These are phyloP conservation scores for Psettodes erumei DNA, from an alignment of 2,113 vertebrate species.

Conservation along the genomic window DNA sequence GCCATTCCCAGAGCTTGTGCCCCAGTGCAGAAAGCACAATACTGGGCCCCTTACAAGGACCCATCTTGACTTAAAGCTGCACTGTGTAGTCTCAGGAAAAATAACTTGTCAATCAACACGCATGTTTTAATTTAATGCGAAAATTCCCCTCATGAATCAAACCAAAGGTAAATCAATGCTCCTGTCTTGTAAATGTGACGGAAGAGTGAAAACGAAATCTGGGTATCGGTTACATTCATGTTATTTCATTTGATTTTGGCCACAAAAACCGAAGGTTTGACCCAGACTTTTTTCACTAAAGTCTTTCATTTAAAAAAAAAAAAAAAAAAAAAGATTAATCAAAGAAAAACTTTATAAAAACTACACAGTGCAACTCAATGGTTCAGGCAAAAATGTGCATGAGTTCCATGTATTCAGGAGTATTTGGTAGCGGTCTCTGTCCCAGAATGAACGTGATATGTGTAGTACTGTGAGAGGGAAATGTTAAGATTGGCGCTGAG, in stretches of 20 bases:
- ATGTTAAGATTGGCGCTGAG: not conserved
- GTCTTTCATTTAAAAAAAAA: not conserved
- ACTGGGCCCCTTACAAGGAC: slow-evolving; percentile 14
- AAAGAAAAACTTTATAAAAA: not conserved
- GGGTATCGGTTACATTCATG: slow-evolving; percentile 18
- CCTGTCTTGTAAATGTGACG: not conserved
- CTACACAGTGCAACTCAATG: slow-evolving; percentile 54
- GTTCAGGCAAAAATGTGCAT: slow-evolving; percentile 38
- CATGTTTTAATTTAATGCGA: not conserved
- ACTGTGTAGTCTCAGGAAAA: slow-evolving; percentile 40
- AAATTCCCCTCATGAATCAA: not conserved
- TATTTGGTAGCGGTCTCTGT: slow-evolving; percentile 32
- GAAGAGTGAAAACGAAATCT: not conserved
- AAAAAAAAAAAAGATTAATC: not conserved
- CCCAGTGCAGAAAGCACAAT: slow-evolving; percentile 38
- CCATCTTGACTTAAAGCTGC: slow-evolving; percentile 35
- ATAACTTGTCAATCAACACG: not conserved
- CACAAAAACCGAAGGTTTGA: slow-evolving; percentile 8
- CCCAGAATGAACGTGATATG: slow-evolving; percentile 16
- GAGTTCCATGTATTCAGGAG: slow-evolving; percentile 18
- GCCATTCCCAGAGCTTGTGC: slow-evolving; percentile 17
- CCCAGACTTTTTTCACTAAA: not conserved
- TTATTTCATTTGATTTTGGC: not conserved
- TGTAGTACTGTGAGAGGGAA: slow-evolving; percentile 10
- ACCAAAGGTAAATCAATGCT: not conserved